phyloP scores from a whole-genome alignment of 2,113 vertebrate genomes.

The Athene cunicularia region DNA sequence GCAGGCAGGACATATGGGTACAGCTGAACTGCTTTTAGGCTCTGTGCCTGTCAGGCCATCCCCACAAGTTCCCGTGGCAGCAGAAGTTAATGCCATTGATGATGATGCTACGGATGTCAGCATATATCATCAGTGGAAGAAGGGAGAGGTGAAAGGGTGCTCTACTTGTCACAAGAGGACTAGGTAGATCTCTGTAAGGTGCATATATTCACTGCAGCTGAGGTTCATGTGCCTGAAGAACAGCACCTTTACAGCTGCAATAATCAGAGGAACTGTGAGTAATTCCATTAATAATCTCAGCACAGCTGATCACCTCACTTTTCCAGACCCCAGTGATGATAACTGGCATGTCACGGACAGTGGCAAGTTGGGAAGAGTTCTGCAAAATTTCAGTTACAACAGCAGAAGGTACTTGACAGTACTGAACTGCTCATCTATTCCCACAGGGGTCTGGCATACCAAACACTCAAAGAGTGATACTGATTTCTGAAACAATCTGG shows the following conservation, averaged over 20 bases:
- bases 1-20: neutral
- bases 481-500: neutral
- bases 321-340: neutral
- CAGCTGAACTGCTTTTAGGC: neutral
- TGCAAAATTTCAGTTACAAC: neutral
- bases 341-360: neutral
- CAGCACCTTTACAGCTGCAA: neutral
- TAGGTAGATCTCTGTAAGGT: fast-evolving
- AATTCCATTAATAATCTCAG: neutral
- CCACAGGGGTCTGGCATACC: neutral
- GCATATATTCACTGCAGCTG: neutral
- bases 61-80: neutral
- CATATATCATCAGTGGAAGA: neutral
- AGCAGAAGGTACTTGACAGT: neutral
- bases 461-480: neutral
- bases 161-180: neutral
- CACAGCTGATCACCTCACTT: neutral
- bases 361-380: neutral
- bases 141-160: neutral
- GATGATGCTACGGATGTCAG: neutral
- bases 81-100: neutral
- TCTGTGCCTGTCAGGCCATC: neutral
- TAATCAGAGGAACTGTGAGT: neutral
- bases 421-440: neutral
- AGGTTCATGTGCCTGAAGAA: neutral